Percentiles rank a stretch among this genome's conserved stretches.
Conservation (phyloP, 2,888 invertebrate species). For the Alviniconcha strummeri region DNA sequence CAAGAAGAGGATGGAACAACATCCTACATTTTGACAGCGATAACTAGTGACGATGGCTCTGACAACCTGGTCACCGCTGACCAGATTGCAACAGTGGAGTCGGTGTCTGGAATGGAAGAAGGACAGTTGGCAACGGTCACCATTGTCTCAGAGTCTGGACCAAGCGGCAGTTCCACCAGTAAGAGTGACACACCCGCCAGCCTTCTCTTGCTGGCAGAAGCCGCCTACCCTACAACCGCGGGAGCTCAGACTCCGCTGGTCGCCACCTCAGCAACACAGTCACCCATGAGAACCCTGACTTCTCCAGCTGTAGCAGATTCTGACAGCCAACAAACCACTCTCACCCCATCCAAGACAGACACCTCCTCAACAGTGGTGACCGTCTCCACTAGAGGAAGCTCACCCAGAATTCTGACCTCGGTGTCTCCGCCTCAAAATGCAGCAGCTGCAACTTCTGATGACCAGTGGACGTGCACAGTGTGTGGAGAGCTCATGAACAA, state of each 20-base stretch:
- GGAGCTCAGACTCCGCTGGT: not conserved
- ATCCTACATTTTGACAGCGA: constrained; percentile 3
- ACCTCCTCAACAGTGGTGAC: not conserved
- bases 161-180: not conserved
- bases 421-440: too few relatives aligned
- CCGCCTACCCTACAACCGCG: constrained; percentile 24
- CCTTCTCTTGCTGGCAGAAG: constrained; percentile 32
- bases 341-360: not conserved
- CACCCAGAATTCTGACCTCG: not conserved
- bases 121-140: not conserved
- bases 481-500: constrained; percentile 24
- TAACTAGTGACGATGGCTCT: not conserved
- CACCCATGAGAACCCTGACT: not conserved
- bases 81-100: not conserved
- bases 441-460: not conserved
- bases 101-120: not conserved
- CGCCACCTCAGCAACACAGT: constrained; percentile 2
- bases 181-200: constrained; percentile 24
- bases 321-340: not conserved
- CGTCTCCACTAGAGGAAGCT: not conserved
- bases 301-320: too few relatives aligned
- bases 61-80: not conserved
- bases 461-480: constrained; percentile 30
- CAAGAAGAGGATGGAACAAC: not conserved
- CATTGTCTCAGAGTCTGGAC: not conserved